Percentiles rank a stretch among this genome's conserved stretches.
Evolutionary conservation across 2,888 invertebrate genomes (phyloP).

Genomic region (Machimus atricapillus): DNA sequence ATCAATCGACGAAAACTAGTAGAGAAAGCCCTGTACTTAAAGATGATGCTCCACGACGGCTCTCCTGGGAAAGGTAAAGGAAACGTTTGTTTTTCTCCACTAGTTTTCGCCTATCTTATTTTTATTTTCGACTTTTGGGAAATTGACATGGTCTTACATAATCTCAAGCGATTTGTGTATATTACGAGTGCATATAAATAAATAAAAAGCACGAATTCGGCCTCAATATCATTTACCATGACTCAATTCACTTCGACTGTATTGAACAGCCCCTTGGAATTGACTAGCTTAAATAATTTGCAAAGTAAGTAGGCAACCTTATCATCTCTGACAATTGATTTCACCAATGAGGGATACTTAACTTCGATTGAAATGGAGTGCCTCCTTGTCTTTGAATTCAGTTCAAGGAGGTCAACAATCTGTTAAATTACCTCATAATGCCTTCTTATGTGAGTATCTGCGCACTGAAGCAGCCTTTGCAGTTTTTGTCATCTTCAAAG

Average conservation of each 20-base stretch:
- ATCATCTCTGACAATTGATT: background rate
- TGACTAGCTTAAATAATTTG: background rate
- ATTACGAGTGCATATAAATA: background rate
- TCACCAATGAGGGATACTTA: background rate
- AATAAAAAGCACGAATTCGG: background rate
- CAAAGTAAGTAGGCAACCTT: background rate
- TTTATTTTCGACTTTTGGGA: background rate
- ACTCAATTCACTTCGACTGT: background rate
- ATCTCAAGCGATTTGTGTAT: background rate
- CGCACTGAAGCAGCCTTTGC: background rate
- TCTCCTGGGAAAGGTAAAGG: constrained; percentile 67
- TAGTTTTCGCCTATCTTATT: background rate
- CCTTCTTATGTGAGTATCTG: background rate
- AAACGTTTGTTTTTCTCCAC: background rate
- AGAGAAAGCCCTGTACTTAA: constrained; percentile 57
- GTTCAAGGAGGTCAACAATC: background rate
- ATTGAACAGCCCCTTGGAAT: background rate
- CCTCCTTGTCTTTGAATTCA: background rate
- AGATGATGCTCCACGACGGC: constrained; percentile 64
- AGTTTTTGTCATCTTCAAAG: background rate
- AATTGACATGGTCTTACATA: background rate
- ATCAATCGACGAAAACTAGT: constrained; percentile 60
- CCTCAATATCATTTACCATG: background rate
- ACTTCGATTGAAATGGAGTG: background rate
- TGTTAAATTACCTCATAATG: background rate